Base-by-base conservation (phyloP, 2,797 vertebrate species). In the Coluber constrictor region DNA sequence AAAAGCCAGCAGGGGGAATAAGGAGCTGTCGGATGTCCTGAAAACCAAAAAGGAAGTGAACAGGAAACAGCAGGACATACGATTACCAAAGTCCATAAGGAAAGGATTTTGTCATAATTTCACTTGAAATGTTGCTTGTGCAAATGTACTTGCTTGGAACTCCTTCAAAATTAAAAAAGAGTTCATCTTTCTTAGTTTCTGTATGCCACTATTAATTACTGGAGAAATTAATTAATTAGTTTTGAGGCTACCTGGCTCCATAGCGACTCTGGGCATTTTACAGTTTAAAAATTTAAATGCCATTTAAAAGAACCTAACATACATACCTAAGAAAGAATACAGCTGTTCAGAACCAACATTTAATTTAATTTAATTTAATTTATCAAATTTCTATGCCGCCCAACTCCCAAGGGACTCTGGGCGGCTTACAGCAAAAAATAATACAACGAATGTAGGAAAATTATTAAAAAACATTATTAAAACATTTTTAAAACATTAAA, bases 21-120 rank as follows among this genome's bases (percentile, higher is more conserved):
- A 93, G 93, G 87, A 93, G 90, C 93, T 93, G 93, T 93, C 90
- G 90, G 93, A 93, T 91, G 59, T 93, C 90, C 90, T 93, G 93
- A 93, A 89, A 93, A 91, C 32, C 32, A 91, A 74, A 89, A 88
- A 88, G 90, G 92, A 93, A 93, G 54, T 56, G 51, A 88, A 57
- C 43, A 91, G 90, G 93, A 93, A 93, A 91, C 87, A 93, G 87
- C 90, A 86, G 93, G 93, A n/a, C 51, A 86, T 37, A 86, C 4
- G 32, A 91, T 93, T 89, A 89, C 51, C 7, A 27, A 63, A 93
- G 70, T 91, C 63, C 61, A 91, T 66, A 89, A 91, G 63, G 70
- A 79, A 89, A 88, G 16, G 70, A 32, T 86, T 91, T 93, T 91
- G 86, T n/a, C 16, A 61, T 57, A 63, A 59, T 91, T 55, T 51